Percentiles rank a stretch among this genome's conserved stretches.
phyloP scores from a whole-genome alignment of 1,140 invertebrate genomes.

The Heliconius nattereri region DNA sequence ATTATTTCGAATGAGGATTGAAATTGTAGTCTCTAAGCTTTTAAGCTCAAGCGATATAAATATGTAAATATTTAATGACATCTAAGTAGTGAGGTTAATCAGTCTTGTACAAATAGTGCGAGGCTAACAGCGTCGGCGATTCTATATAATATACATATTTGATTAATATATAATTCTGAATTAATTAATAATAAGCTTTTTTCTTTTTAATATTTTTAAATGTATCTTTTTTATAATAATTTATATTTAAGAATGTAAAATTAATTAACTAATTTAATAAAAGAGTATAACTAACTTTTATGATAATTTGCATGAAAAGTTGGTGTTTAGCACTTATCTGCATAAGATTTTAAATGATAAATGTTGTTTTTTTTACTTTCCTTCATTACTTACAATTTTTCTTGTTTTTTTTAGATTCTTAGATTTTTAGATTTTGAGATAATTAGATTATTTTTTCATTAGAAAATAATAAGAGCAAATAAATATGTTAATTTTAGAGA shows the following conservation, averaged over 20 bases:
- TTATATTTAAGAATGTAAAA: too few relatives aligned
- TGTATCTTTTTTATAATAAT: too few relatives aligned
- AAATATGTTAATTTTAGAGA: neutral
- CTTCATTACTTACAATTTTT: neutral
- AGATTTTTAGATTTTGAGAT: too few relatives aligned
- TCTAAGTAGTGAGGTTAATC: neutral
- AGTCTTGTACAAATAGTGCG: neutral
- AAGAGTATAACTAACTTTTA: too few relatives aligned
- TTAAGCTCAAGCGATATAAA: conserved; percentile 4
- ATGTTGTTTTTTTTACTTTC: neutral
- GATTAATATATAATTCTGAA: neutral
- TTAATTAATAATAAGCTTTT: neutral
- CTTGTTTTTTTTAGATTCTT: too few relatives aligned
- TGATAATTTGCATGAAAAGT: neutral
- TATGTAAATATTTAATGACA: conserved; percentile 27
- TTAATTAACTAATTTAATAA: too few relatives aligned
- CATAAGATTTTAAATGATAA: neutral
- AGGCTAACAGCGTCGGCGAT: neutral
- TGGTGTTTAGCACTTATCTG: too few relatives aligned
- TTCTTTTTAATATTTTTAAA: too few relatives aligned
- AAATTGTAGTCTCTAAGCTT: neutral
- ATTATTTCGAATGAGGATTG: neutral
- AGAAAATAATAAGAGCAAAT: too few relatives aligned
- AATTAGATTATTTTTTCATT: too few relatives aligned
- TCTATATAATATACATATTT: neutral